Conservation (phyloP, 2,797 vertebrate species). For the Chrosomus eos region DNA sequence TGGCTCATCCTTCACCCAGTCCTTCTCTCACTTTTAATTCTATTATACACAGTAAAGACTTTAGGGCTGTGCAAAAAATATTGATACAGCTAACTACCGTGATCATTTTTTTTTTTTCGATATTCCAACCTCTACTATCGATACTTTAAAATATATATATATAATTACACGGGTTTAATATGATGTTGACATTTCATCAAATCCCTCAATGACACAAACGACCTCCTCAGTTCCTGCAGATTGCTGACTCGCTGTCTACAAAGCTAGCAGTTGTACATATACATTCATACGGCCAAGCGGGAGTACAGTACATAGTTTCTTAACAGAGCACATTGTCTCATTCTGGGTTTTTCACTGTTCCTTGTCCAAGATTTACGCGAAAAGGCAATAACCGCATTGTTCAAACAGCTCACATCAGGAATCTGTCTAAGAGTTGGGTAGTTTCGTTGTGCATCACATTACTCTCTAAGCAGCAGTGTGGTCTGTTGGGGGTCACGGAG, state of each 20-base stretch:
- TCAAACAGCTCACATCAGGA: conserved; percentile 14
- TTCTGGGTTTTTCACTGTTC: neutral
- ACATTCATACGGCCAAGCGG: no score
- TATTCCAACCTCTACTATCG: no score
- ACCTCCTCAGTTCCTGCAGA: no score
- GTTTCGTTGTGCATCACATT: conserved; percentile 2
- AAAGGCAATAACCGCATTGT: neutral
- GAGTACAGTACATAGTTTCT: neutral
- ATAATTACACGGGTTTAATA: no score
- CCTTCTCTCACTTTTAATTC: conserved; percentile 21
- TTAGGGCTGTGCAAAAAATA: no score
- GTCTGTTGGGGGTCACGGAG: neutral
- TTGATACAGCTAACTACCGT: no score
- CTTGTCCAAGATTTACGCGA: neutral
- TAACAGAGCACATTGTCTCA: neutral
- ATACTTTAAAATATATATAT: no score
- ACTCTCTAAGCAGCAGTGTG: neutral
- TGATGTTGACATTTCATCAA: no score
- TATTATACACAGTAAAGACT: neutral
- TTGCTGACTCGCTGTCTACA: no score
- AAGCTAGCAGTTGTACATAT: no score
- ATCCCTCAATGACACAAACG: no score
- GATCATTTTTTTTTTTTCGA: no score
- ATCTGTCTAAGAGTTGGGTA: neutral
- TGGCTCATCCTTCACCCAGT: conserved; percentile 58